These are phyloP conservation scores for Elaeidobius kamerunicus DNA, from an alignment of 2,888 invertebrate genomes.

Conservation along the genomic window DNA sequence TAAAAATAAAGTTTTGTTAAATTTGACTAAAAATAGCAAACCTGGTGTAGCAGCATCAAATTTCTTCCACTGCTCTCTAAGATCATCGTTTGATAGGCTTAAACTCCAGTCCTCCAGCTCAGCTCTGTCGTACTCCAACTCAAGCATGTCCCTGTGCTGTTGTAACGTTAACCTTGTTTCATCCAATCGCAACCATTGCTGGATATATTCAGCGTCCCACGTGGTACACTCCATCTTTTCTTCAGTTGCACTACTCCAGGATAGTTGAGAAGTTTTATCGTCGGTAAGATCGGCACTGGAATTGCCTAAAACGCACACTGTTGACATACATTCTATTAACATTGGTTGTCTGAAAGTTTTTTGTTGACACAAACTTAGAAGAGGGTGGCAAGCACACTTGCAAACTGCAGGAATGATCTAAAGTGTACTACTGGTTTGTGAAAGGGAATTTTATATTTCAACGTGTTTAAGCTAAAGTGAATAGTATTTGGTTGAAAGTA, in stretches of 20 bases:
- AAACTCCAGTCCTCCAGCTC: constrained; percentile 79
- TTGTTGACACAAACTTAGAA: constrained; percentile 20
- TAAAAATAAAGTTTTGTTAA: background rate
- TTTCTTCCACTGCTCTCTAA: constrained; percentile 51
- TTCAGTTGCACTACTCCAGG: constrained; percentile 60
- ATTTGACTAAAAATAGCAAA: constrained; percentile 2
- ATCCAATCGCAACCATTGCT: constrained; percentile 72
- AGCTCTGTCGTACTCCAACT: constrained; percentile 71
- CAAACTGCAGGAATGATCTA: constrained; percentile 7
- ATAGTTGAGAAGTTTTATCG: constrained; percentile 47
- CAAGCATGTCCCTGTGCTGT: constrained; percentile 65
- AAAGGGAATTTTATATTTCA: background rate
- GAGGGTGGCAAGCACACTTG: constrained; percentile 13
- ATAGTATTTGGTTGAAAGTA: no score
- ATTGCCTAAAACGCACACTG: constrained; percentile 38
- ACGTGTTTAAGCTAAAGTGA: no score
- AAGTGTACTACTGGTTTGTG: background rate
- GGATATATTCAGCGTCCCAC: constrained; percentile 71
- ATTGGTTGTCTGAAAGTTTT: constrained; percentile 7
- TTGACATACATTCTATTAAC: constrained; percentile 23
- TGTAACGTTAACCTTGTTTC: constrained; percentile 67
- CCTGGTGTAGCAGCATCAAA: constrained; percentile 37
- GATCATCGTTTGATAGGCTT: constrained; percentile 68
- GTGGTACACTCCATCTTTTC: constrained; percentile 58
- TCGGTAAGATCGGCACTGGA: constrained; percentile 43